phyloP scores from a whole-genome alignment of 2,797 vertebrate genomes.

The Paratrypauchen microcephalus region DNA sequence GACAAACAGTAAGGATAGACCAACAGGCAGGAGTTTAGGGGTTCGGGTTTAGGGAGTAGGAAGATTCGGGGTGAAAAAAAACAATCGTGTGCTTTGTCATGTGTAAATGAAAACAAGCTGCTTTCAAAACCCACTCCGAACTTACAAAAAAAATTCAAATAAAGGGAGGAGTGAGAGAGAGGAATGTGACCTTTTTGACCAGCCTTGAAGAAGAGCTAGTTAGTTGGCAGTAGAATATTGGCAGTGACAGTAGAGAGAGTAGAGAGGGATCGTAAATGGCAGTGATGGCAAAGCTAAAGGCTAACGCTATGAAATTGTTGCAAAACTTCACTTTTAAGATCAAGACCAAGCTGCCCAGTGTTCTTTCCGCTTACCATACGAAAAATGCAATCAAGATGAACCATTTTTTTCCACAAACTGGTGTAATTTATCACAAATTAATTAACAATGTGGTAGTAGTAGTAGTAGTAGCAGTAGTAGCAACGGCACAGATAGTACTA shows the following conservation, averaged over 20 bases:
- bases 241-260: conserved; percentile 38
- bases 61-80: conserved; percentile 1
- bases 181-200: conserved; percentile 29
- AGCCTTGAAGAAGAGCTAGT: conserved; percentile 22
- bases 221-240: conserved; percentile 43
- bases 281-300: conserved; percentile 59
- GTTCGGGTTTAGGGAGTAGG: neutral
- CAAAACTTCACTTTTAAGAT: conserved; percentile 4
- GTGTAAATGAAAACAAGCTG: conserved; percentile 68
- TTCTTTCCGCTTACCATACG: conserved; percentile 24
- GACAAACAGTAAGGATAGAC: conserved; percentile 58
- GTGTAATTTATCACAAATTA: conserved; percentile 23
- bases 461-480: conserved; percentile 21
- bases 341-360: conserved; percentile 35
- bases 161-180: neutral
- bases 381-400: conserved; percentile 35
- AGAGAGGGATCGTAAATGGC: conserved; percentile 43
- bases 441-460: conserved; percentile 20
- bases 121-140: conserved; percentile 61
- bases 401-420: conserved; percentile 28
- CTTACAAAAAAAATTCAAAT: conserved; percentile 45
- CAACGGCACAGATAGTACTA: conserved; percentile 55
- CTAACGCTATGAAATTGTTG: neutral
- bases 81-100: conserved; percentile 73
- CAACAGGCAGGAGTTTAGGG: conserved; percentile 27